Base-by-base conservation (phyloP, 2,113 vertebrate genomes). In the Anoura caudifer region DNA sequence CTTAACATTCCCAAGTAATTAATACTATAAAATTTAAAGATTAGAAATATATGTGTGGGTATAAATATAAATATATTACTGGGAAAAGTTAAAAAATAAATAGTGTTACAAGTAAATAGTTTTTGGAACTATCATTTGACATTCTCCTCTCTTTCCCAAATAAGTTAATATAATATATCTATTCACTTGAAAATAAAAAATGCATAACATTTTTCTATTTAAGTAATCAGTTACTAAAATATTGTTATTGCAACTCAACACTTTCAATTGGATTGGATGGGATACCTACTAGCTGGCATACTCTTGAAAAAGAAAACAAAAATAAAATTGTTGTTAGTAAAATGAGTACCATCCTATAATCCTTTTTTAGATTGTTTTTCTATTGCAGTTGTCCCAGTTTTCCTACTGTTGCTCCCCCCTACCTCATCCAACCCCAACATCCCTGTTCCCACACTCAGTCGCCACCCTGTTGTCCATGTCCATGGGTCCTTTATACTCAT, bases 1-100 rank as follows among this genome's bases (percentile, higher is more conserved):
- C 59, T 86, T 95, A 45, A 94, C 17, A 89, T 7, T 97, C 36
- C 24, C 45, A 96, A 95, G 61, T 92, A 95, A 96, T 88, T 96
- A 96, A 86, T 72, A 92, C 1, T 83, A 6, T 52, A 88, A 97
- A 95, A 90, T 91, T 61, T 88, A 92, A 13, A 86, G 77, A 77
- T 4, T 94, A 47, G 45, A 92, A 95, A 91, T 87, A 77, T 33
- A 81, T 88, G 10, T 79, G 28, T 61, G 5, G 20, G 7, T 61
- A 0, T 94, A 94, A 90, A 90, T 90, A 94, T 75, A 94, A 69
- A 90, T 67, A 65, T 31, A 81, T 82, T 87, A 59, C 28, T 87
- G 41, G 20, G 54, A 11, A 95, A 96, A 91, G 24, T 76, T 86
- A 89, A 85, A 88, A 16, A 79, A 82, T 92, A 83, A 96, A 87